Percentiles rank a stretch among this genome's conserved stretches.
Conservation (phyloP, 2,797 vertebrate genomes). For the Bradypus variegatus region DNA sequence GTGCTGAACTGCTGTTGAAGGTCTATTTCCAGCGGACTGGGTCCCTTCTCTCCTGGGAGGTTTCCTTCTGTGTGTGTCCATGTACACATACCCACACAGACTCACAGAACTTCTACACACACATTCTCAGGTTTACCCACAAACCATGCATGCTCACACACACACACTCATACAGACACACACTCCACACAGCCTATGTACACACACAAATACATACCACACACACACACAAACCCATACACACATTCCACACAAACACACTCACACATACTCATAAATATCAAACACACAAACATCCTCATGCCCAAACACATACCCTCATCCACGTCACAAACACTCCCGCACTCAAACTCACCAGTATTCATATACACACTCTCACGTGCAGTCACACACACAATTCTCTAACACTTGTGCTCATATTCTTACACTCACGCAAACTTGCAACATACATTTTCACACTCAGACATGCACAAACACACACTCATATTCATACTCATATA, state of each 20-base stretch:
- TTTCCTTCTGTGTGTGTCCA: background rate
- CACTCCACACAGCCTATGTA: background rate
- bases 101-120: background rate
- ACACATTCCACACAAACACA: background rate
- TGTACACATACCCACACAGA: background rate
- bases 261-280: background rate
- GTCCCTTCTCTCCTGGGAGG: background rate
- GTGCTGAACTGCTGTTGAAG: background rate
- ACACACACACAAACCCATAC: background rate
- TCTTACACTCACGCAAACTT: background rate
- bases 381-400: background rate
- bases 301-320: background rate
- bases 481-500: background rate
- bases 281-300: background rate
- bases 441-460: background rate
- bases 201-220: background rate
- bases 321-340: background rate
- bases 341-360: background rate
- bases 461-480: background rate
- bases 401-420: background rate
- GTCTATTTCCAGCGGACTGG: background rate
- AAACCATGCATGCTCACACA: background rate
- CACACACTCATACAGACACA: background rate
- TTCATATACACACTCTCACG: background rate
- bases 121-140: background rate